A percentile compares a stretch with the other conserved stretches of the same genome.
Conservation (phyloP, 2,797 vertebrate genomes). For the Sylvia borin region DNA sequence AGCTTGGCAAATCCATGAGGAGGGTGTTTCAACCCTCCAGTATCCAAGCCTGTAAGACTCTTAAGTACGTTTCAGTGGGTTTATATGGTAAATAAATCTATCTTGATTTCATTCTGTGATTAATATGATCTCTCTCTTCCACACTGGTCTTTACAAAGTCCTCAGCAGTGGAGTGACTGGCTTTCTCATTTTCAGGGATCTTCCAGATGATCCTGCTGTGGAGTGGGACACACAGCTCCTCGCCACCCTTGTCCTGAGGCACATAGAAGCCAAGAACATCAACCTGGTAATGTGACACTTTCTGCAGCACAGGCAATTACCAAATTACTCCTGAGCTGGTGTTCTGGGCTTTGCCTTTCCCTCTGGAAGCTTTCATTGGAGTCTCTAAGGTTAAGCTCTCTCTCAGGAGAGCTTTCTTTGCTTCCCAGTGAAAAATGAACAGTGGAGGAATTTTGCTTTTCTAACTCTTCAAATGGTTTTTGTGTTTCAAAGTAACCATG, state of each 20-base stretch:
- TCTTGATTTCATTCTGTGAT: neutral
- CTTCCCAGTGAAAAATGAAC: neutral
- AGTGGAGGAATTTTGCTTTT: neutral
- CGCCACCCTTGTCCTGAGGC: conserved; percentile 78
- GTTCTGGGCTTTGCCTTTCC: neutral
- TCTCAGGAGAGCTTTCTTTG: neutral
- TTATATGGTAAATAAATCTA: neutral
- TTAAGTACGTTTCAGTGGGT: neutral
- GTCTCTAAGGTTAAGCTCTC: neutral
- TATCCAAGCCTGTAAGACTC: neutral
- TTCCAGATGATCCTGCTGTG: conserved; percentile 87
- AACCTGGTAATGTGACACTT: conserved; percentile 80
- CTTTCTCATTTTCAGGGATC: conserved; percentile 79
- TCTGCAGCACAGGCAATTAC: neutral
- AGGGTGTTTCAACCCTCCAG: neutral
- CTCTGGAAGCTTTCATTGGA: neutral
- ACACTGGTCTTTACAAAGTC: neutral
- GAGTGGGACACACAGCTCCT: conserved; percentile 85
- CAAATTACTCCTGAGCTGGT: neutral
- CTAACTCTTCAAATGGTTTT: neutral
- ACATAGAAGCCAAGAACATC: conserved; percentile 80
- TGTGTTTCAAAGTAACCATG: neutral
- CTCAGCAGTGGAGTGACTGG: neutral
- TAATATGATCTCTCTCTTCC: neutral
- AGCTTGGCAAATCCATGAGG: neutral